Evolutionary conservation across 2,797 vertebrate genomes (phyloP).

Genomic region (Pogoniulus pusillus): DNA sequence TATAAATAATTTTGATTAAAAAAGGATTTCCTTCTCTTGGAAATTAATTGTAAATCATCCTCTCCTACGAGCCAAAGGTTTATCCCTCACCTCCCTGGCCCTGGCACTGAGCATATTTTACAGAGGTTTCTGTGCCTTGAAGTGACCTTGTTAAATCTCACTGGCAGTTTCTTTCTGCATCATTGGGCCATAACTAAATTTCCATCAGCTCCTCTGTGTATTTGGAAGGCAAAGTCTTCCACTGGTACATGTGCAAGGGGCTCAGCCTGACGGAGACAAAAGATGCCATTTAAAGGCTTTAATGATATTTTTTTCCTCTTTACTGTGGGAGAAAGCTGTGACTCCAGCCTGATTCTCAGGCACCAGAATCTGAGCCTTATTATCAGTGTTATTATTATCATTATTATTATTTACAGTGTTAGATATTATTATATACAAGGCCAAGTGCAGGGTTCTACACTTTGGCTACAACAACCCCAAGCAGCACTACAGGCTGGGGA

Average conservation of each 20-base stretch:
- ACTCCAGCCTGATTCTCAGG: background rate
- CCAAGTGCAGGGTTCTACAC: too few relatives aligned
- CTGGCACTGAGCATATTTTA: constrained; percentile 41
- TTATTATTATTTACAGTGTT: too few relatives aligned
- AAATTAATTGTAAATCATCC: constrained; percentile 46
- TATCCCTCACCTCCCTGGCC: background rate
- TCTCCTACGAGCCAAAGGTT: constrained; percentile 1
- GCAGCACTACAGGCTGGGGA: too few relatives aligned
- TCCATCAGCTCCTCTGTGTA: constrained; percentile 44
- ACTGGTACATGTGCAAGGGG: background rate
- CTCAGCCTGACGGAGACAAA: constrained; percentile 31
- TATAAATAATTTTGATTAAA: constrained; percentile 74
- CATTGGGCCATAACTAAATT: constrained; percentile 59
- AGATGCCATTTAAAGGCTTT: constrained; percentile 20
- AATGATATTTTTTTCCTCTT: background rate
- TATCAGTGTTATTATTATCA: background rate
- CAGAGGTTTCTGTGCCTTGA: constrained; percentile 47
- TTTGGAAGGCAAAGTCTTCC: background rate
- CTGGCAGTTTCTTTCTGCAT: constrained; percentile 47
- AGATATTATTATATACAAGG: too few relatives aligned
- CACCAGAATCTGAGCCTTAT: background rate
- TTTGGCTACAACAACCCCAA: too few relatives aligned
- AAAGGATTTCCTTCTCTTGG: constrained; percentile 49
- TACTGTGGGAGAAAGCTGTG: background rate
- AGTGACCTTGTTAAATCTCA: constrained; percentile 71